Conservation (phyloP, 2,888 invertebrate genomes). For the Lasiommata megera region DNA sequence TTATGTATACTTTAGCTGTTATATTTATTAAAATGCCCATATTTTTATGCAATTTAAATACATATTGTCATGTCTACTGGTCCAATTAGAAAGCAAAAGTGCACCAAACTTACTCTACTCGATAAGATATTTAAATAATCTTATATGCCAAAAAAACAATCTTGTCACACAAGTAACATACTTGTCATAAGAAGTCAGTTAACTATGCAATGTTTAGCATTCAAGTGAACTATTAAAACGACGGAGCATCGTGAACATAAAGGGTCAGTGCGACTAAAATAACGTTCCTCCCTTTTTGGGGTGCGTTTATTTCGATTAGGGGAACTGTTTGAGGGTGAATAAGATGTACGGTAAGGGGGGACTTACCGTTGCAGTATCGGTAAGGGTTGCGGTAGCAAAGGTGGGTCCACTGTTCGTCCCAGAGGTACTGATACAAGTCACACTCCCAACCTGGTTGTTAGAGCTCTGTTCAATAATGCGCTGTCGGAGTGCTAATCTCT, state of each 20-base stretch:
- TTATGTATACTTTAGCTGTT: no score
- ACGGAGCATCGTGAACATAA: slow-evolving; percentile 15
- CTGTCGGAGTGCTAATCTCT: slow-evolving; percentile 90
- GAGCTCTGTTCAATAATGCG: slow-evolving; percentile 87
- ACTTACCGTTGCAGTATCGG: slow-evolving; percentile 81
- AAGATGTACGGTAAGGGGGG: slow-evolving; percentile 61
- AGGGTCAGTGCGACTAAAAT: slow-evolving; percentile 51
- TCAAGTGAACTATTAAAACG: slow-evolving; percentile 22
- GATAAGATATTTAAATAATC: no score
- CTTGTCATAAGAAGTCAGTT: no score
- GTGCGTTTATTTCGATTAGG: slow-evolving; percentile 69
- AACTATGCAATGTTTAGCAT: slow-evolving; percentile 3
- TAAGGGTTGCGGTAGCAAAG: slow-evolving; percentile 76
- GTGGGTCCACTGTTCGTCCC: slow-evolving; percentile 65
- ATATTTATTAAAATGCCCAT: no score
- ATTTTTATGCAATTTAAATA: no score
- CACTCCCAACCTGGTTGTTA: slow-evolving; percentile 71
- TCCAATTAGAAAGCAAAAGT: no score
- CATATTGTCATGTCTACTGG: no score
- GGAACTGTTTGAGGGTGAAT: slow-evolving; percentile 70
- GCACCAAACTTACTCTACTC: no score
- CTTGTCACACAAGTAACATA: no score
- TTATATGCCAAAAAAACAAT: no score
- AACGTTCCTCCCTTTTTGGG: slow-evolving; percentile 63
- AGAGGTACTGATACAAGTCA: slow-evolving; percentile 46